Conservation (phyloP, 2,113 vertebrate genomes). For the Capreolus pygargus region DNA sequence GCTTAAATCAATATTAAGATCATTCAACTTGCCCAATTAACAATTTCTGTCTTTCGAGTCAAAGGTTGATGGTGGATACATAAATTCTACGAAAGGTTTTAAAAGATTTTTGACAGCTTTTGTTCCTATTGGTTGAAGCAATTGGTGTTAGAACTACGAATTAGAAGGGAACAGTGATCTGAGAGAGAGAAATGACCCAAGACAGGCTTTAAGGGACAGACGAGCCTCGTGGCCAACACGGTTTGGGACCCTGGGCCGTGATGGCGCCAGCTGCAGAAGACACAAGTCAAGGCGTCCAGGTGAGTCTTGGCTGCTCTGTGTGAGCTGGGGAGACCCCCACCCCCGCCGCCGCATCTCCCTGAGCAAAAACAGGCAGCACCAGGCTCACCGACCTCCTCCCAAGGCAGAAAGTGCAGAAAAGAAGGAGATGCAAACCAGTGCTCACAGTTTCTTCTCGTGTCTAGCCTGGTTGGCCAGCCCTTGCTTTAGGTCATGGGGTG, state of each 20-base stretch:
- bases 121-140: background rate
- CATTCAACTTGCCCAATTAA: slow-evolving; percentile 42
- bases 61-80: slow-evolving; percentile 11
- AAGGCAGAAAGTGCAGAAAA: accelerated
- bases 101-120: background rate
- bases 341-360: accelerated
- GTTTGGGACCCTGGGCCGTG: accelerated
- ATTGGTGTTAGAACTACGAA: background rate
- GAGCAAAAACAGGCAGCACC: background rate
- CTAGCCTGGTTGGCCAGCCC: background rate
- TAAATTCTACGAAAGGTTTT: slow-evolving; percentile 42
- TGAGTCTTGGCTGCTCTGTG: accelerated
- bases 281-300: accelerated
- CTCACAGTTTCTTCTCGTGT: accelerated
- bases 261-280: background rate
- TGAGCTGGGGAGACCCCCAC: accelerated
- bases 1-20: slow-evolving; percentile 60
- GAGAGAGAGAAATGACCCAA: background rate
- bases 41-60: slow-evolving; percentile 12
- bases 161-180: background rate
- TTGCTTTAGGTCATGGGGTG: accelerated
- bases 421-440: accelerated
- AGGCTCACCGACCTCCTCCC: accelerated
- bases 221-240: accelerated
- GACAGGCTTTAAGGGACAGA: background rate